Conservation (phyloP, 2,888 invertebrate species). For the Callosobruchus maculatus region DNA sequence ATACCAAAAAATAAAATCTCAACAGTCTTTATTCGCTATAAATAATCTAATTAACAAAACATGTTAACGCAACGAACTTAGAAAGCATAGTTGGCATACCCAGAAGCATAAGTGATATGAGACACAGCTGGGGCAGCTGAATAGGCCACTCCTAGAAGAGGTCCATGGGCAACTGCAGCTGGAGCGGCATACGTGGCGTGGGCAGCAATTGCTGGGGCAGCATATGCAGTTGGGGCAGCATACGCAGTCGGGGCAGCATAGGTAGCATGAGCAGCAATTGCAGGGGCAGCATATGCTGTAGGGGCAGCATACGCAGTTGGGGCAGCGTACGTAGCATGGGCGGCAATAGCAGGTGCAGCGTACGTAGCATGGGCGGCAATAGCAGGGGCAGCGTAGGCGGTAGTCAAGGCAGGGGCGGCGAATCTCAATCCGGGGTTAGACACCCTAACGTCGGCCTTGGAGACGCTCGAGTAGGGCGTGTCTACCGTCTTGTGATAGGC, state of each 20-base stretch:
- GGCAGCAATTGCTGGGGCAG: not conserved
- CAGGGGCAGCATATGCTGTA: slow-evolving; percentile 18
- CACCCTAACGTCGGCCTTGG: slow-evolving; percentile 66
- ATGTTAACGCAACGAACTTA: slow-evolving; percentile 2
- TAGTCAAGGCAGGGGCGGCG: slow-evolving; percentile 29
- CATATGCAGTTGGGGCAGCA: slow-evolving; percentile 27
- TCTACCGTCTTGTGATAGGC: slow-evolving; percentile 67
- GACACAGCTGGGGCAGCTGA: slow-evolving; percentile 61
- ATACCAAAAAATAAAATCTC: not conserved
- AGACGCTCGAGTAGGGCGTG: slow-evolving; percentile 69
- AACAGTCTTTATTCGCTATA: not conserved
- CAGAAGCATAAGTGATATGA: slow-evolving; percentile 56
- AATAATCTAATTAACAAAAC: not conserved
- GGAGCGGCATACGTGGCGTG: slow-evolving; percentile 28
- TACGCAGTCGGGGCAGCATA: slow-evolving; percentile 20
- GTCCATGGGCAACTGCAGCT: slow-evolving; percentile 18
- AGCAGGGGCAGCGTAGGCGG: slow-evolving; percentile 46
- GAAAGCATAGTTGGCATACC: slow-evolving; percentile 29
- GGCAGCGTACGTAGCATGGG: slow-evolving; percentile 22
- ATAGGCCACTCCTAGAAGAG: slow-evolving; percentile 47
- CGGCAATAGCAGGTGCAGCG: slow-evolving; percentile 25
- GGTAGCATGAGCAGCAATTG: slow-evolving; percentile 33
- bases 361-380: slow-evolving; percentile 56
- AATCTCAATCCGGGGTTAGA: slow-evolving; percentile 58
- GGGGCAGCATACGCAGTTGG: slow-evolving; percentile 28